Evolutionary conservation across 1,140 invertebrate genomes (phyloP).

Genomic region (Papilio helenus): DNA sequence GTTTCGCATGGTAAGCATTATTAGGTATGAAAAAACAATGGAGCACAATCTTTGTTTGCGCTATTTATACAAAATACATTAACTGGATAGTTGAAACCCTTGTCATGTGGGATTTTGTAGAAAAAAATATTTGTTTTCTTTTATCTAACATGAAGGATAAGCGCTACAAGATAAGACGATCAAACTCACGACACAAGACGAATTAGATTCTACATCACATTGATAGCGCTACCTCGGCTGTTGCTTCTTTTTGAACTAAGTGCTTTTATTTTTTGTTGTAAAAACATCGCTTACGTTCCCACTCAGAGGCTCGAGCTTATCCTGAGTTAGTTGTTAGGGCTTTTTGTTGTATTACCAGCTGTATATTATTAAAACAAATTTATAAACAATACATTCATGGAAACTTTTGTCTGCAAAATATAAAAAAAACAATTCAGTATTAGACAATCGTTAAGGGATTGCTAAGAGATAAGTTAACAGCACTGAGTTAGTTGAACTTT

Average conservation of each 20-base stretch:
- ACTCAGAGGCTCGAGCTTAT: too few relatives aligned
- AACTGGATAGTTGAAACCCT: slow-evolving; percentile 27
- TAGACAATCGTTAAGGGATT: too few relatives aligned
- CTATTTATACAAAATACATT: slow-evolving; percentile 30
- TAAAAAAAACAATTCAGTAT: too few relatives aligned
- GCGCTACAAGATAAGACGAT: slow-evolving; percentile 27
- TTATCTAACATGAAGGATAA: slow-evolving; percentile 33
- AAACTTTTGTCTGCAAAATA: too few relatives aligned
- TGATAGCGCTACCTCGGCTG: background rate
- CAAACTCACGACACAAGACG: slow-evolving; percentile 26
- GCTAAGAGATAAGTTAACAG: too few relatives aligned
- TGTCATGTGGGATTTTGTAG: slow-evolving; percentile 29
- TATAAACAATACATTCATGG: too few relatives aligned
- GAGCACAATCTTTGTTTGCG: background rate
- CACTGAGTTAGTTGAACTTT: too few relatives aligned
- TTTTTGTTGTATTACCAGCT: too few relatives aligned
- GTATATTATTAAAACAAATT: too few relatives aligned
- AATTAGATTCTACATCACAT: slow-evolving; percentile 9
- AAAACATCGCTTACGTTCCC: background rate
- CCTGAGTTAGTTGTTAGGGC: too few relatives aligned
- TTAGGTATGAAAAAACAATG: background rate
- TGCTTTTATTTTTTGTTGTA: background rate
- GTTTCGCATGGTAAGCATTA: too few relatives aligned
- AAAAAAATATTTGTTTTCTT: slow-evolving; percentile 14
- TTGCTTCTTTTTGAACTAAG: background rate